Conservation (phyloP, 2,888 invertebrate genomes). For the Cordylochernes scorpioides region DNA sequence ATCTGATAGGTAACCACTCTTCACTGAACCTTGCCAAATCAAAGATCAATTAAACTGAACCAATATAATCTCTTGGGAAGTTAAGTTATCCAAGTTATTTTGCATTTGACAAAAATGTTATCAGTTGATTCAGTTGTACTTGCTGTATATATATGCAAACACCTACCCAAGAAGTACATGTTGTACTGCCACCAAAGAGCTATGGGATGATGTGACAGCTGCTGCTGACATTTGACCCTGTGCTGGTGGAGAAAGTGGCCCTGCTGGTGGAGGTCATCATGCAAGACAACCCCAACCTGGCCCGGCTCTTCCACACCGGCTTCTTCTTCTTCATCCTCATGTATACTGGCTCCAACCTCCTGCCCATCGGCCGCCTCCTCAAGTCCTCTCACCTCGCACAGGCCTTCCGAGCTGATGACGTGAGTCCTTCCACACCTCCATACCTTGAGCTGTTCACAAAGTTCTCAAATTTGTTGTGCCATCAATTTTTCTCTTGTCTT, state of each 20-base stretch:
- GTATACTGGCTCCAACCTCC: slow-evolving; percentile 91
- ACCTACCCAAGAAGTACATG: too few relatives aligned
- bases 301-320: slow-evolving; percentile 76
- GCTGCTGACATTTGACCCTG: slow-evolving; percentile 85
- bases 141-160: too few relatives aligned
- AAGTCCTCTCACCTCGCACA: slow-evolving; percentile 84
- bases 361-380: slow-evolving; percentile 79
- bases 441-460: too few relatives aligned
- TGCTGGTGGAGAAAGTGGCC: slow-evolving; percentile 82
- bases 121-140: too few relatives aligned
- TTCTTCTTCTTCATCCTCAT: slow-evolving; percentile 93
- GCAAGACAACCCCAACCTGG: slow-evolving; percentile 83
- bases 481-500: too few relatives aligned
- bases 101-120: background rate
- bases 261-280: slow-evolving; percentile 60
- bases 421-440: slow-evolving; percentile 28
- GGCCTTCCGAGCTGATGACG: slow-evolving; percentile 73
- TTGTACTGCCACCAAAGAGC: too few relatives aligned
- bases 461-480: too few relatives aligned
- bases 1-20: too few relatives aligned
- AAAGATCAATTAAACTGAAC: too few relatives aligned
- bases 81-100: background rate
- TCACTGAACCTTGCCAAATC: too few relatives aligned
- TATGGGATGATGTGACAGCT: slow-evolving; percentile 30
- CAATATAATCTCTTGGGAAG: too few relatives aligned